A percentile compares a stretch with the other conserved stretches of the same genome.
These are phyloP conservation scores for Cynoglossus semilaevis DNA, from an alignment of 2,113 vertebrate species.

Conservation along the genomic window DNA sequence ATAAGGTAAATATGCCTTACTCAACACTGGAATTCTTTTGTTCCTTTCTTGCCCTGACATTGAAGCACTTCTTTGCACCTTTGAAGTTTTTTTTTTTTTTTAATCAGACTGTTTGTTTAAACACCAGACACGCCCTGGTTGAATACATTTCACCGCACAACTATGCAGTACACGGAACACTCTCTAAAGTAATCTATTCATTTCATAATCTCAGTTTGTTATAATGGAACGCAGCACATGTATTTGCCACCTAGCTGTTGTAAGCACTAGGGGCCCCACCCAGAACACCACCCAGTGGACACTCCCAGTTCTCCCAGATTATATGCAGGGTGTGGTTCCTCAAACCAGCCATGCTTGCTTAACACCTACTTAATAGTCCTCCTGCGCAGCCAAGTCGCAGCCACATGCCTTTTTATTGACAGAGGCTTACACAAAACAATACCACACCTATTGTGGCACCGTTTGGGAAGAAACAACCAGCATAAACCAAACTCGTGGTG, in stretches of 20 bases:
- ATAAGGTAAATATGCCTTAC: constrained; percentile 53
- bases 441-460: neutral
- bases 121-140: constrained; percentile 13
- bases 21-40: constrained; percentile 4
- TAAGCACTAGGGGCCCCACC: neutral
- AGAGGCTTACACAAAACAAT: neutral
- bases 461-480: neutral
- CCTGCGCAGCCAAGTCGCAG: constrained; percentile 1
- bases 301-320: neutral
- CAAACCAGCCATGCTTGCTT: constrained; percentile 47
- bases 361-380: neutral
- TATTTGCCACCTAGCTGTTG: constrained; percentile 2
- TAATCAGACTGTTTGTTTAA: constrained; percentile 13
- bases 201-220: constrained; percentile 13
- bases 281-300: too few species aligned
- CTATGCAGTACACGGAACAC: constrained; percentile 8
- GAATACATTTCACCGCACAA: constrained; percentile 11
- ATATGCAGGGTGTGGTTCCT: constrained; percentile 25
- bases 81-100: too few species aligned
- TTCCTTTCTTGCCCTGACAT: neutral
- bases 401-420: neutral
- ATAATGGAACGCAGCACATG: neutral
- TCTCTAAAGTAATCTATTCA: constrained; percentile 3
- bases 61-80: too few species aligned
- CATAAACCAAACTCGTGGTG: too few species aligned